Conservation (phyloP, 1,140 invertebrate species). For the Calycopis cecrops region DNA sequence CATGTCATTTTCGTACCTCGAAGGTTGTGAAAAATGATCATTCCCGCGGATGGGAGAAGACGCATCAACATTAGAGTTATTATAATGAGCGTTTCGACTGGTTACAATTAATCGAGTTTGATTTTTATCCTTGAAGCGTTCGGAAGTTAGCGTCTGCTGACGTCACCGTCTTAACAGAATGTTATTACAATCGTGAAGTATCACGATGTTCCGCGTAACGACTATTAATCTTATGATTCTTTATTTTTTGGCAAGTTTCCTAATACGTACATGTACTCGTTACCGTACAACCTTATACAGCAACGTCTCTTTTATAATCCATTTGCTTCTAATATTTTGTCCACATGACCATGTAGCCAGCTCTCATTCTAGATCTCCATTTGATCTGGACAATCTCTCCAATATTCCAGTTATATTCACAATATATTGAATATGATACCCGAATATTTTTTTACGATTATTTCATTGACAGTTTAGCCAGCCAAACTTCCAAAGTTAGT, state of each 20-base stretch:
- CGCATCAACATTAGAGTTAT: no score
- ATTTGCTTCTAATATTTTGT: slow-evolving; percentile 1
- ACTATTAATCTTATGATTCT: slow-evolving; percentile 53
- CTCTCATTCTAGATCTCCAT: no score
- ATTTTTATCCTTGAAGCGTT: slow-evolving; percentile 47
- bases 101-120: slow-evolving; percentile 1
- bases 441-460: no score
- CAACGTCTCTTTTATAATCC: not conserved
- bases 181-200: slow-evolving; percentile 48
- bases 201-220: slow-evolving; percentile 61
- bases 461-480: no score
- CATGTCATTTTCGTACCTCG: no score
- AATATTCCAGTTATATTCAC: no score
- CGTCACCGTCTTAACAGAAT: slow-evolving; percentile 52
- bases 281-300: not conserved
- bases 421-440: no score
- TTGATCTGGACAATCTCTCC: no score
- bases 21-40: no score
- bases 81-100: slow-evolving; percentile 1
- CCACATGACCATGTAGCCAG: no score
- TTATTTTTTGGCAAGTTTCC: slow-evolving; percentile 35
- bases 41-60: no score
- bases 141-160: slow-evolving; percentile 53
- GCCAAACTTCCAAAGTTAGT: no score
- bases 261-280: slow-evolving; percentile 24